A percentile compares a stretch with the other conserved stretches of the same genome.
phyloP scores from a whole-genome alignment of 2,113 vertebrate genomes.

The Rhea pennata region DNA sequence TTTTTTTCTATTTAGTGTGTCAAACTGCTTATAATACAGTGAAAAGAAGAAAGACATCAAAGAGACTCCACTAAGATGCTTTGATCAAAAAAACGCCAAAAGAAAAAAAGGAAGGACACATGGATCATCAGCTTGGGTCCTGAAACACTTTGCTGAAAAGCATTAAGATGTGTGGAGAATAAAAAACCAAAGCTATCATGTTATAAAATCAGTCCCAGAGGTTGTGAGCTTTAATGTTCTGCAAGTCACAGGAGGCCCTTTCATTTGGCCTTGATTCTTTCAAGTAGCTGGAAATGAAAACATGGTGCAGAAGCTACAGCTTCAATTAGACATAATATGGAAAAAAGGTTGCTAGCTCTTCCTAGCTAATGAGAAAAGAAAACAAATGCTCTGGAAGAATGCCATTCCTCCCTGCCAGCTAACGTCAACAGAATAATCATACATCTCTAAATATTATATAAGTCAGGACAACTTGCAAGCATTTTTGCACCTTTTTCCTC shows the following conservation, averaged over 20 bases:
- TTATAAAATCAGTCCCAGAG: conserved; percentile 17
- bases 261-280: conserved; percentile 49
- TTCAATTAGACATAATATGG: conserved; percentile 47
- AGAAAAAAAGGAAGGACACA: background rate
- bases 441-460: background rate
- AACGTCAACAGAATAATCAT: background rate
- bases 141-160: conserved; percentile 14
- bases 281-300: conserved; percentile 49
- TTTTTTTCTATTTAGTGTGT: background rate
- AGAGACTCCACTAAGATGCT: conserved; percentile 16
- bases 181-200: background rate
- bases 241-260: conserved; percentile 23
- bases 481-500: background rate
- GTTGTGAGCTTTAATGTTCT: conserved; percentile 1
- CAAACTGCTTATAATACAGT: conserved; percentile 4
- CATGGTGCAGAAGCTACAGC: background rate
- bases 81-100: background rate
- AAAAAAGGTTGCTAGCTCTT: conserved; percentile 21
- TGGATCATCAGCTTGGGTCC: background rate
- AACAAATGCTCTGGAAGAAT: conserved; percentile 6
- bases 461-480: background rate
- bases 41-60: conserved; percentile 25
- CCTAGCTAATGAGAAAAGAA: conserved; percentile 4
- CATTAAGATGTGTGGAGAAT: background rate
- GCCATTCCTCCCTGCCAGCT: background rate